Evolutionary conservation across 2,888 invertebrate genomes (phyloP).

Genomic region (Tenthredo notha): DNA sequence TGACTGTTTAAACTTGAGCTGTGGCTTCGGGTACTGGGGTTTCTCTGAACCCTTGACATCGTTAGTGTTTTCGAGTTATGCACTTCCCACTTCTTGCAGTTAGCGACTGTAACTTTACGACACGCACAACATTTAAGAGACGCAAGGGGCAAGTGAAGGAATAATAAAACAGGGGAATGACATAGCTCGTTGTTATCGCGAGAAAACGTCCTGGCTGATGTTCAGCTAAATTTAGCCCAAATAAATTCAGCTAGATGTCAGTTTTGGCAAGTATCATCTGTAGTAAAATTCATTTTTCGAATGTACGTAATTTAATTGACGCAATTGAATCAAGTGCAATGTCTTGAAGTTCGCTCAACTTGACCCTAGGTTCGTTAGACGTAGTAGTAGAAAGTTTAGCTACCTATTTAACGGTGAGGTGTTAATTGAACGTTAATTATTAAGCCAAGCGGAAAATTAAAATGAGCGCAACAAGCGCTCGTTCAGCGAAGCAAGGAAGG

Average conservation of each 20-base stretch:
- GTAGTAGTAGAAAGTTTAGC: slow-evolving; percentile 10
- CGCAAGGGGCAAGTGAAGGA: slow-evolving; percentile 10
- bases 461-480: slow-evolving; percentile 27
- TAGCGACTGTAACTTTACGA: slow-evolving; percentile 40
- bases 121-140: slow-evolving; percentile 25
- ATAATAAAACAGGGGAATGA: slow-evolving; percentile 65
- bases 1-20: background rate
- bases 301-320: background rate
- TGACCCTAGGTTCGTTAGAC: slow-evolving; percentile 24
- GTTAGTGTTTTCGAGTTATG: slow-evolving; percentile 11
- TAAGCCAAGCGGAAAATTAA: slow-evolving; percentile 34
- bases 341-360: background rate
- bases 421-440: slow-evolving; percentile 42
- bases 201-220: slow-evolving; percentile 58
- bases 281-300: background rate
- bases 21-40: background rate
- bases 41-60: background rate
- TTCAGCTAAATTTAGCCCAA: background rate
- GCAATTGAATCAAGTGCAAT: background rate
- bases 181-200: slow-evolving; percentile 67
- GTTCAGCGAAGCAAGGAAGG: slow-evolving; percentile 56
- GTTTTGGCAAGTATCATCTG: background rate
- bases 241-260: background rate
- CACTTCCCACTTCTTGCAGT: slow-evolving; percentile 17
- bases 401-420: slow-evolving; percentile 5